phyloP scores from a whole-genome alignment of 1,140 invertebrate genomes.

The Pseudomyrmex sp. region DNA sequence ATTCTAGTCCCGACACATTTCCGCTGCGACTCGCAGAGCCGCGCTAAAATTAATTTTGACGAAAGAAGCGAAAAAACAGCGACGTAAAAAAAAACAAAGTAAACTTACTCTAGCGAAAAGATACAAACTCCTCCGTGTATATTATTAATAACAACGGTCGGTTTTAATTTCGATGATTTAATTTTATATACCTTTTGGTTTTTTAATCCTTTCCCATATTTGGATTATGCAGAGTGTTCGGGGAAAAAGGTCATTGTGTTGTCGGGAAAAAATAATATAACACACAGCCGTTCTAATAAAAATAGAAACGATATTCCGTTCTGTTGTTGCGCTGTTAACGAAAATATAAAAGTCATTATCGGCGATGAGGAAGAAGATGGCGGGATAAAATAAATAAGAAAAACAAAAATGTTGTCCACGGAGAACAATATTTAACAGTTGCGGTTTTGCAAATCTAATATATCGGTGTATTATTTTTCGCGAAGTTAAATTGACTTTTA shows the following conservation, averaged over 20 bases:
- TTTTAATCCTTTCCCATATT: background rate
- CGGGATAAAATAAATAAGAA: too few relatives aligned
- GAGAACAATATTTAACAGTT: too few relatives aligned
- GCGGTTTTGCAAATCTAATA: too few relatives aligned
- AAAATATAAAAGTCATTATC: too few relatives aligned
- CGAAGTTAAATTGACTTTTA: too few relatives aligned
- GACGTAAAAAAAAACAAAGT: background rate
- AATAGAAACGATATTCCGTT: background rate
- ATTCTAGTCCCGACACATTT: slow-evolving; percentile 55
- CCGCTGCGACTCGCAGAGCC: slow-evolving; percentile 34
- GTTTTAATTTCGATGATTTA: background rate
- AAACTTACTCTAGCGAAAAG: too few relatives aligned
- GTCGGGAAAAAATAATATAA: background rate
- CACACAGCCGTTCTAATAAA: background rate
- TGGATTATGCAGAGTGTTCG: background rate
- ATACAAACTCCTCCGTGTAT: background rate
- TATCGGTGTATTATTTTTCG: too few relatives aligned
- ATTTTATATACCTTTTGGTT: background rate
- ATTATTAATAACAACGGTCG: background rate
- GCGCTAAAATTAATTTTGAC: slow-evolving; percentile 68
- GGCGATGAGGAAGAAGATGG: too few relatives aligned
- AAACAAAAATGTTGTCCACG: too few relatives aligned
- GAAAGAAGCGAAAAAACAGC: slow-evolving; percentile 46
- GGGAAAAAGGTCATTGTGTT: background rate
- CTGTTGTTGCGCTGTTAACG: background rate